phyloP scores from a whole-genome alignment of 2,888 invertebrate genomes.

The Sarcophaga subvicina region DNA sequence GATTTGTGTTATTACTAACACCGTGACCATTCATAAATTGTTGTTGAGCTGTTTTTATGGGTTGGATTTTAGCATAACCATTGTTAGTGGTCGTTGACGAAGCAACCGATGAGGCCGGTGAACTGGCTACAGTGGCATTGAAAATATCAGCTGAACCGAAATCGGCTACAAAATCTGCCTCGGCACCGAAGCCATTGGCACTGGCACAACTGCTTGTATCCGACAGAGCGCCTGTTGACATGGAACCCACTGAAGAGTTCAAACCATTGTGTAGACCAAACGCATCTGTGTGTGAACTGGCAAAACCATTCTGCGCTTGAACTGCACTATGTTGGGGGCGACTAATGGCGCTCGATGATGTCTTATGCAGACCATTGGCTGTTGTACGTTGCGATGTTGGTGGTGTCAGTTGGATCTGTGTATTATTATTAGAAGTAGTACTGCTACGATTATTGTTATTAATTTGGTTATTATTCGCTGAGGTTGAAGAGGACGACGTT shows the following conservation, averaged over 20 bases:
- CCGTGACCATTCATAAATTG: constrained; percentile 72
- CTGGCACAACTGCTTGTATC: constrained; percentile 79
- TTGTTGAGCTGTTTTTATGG: constrained; percentile 72
- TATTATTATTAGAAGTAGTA: constrained; percentile 60
- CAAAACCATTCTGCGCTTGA: constrained; percentile 69
- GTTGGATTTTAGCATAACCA: constrained; percentile 80
- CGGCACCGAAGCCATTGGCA: constrained; percentile 80
- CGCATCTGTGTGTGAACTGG: constrained; percentile 71
- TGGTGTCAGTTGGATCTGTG: constrained; percentile 78
- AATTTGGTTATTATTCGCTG: constrained; percentile 54
- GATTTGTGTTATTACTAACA: constrained; percentile 48
- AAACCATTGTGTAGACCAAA: constrained; percentile 76
- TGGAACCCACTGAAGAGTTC: constrained; percentile 72
- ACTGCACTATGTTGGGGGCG: constrained; percentile 77
- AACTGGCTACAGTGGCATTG: constrained; percentile 83
- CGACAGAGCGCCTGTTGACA: constrained; percentile 77
- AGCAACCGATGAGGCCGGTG: constrained; percentile 75
- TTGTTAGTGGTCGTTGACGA: constrained; percentile 75
- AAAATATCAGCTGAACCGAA: constrained; percentile 88
- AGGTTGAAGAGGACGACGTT: constrained; percentile 51
- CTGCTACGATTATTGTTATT: constrained; percentile 57
- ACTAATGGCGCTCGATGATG: constrained; percentile 78
- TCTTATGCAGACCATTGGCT: constrained; percentile 77
- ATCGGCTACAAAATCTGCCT: constrained; percentile 86
- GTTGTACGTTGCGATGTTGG: constrained; percentile 80